Percentiles rank a stretch among this genome's conserved stretches.
phyloP scores from a whole-genome alignment of 1,140 invertebrate genomes.

The Papilio helenus region DNA sequence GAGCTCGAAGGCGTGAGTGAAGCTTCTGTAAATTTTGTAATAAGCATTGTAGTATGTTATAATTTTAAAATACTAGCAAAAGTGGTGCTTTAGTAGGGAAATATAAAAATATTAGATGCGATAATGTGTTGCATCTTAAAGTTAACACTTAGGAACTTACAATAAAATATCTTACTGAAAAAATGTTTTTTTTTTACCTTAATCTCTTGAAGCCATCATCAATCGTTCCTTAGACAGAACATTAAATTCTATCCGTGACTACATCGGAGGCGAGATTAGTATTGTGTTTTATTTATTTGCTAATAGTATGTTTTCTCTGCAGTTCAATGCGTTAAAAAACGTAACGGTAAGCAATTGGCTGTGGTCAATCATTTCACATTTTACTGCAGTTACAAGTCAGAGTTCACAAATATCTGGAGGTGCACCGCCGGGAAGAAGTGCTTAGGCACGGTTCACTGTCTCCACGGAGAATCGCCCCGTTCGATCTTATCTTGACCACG shows the following conservation, averaged over 20 bases:
- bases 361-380: constrained; percentile 53
- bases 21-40: no score
- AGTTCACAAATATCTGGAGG: constrained; percentile 43
- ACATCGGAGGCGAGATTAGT: not conserved
- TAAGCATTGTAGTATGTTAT: no score
- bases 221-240: no score
- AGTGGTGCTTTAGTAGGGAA: no score
- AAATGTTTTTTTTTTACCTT: no score
- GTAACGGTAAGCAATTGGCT: constrained; percentile 44
- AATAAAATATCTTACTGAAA: no score
- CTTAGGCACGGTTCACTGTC: constrained; percentile 48
- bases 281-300: not conserved
- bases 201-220: not conserved
- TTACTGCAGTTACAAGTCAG: constrained; percentile 42
- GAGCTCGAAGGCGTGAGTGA: no score
- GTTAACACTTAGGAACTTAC: no score
- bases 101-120: no score
- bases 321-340: constrained; percentile 48
- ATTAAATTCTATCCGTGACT: no score
- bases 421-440: constrained; percentile 50
- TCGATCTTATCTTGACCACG: constrained; percentile 36
- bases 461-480: constrained; percentile 33
- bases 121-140: no score
- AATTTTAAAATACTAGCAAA: no score
- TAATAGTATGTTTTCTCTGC: constrained; percentile 32